Base-by-base conservation (phyloP, 1,140 invertebrate genomes). In the Ctenoplectra terminalis region DNA sequence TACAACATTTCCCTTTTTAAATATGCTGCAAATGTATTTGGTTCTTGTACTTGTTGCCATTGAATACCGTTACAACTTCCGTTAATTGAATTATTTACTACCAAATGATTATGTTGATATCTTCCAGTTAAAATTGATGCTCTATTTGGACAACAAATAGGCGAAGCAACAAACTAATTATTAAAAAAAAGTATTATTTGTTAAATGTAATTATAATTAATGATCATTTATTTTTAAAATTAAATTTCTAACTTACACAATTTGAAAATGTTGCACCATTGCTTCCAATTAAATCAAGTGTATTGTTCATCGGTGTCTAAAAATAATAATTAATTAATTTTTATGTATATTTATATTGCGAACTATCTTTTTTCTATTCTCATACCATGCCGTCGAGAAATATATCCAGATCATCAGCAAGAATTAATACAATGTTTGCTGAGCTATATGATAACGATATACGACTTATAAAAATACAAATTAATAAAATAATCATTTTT, bases 101-200 rank as follows among this genome's bases (percentile, higher is more conserved):
- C 96, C 29, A 93, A 89, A 90, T 98, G 96, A 93, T 98, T 98
- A 90, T 99, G 98, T 0, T 96, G 95, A 92, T 98, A 98, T 79
- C 95, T 94, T 43, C 98, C 98, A 0, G 97, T 97, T 23, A 99
- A 93, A 58, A 99, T 95, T 50, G 97, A 97, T 15, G 97, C 96
- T 63, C 98, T 95, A 90, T 98, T 98, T 23, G 98, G 98, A 90
- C 98, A 98, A 91, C 98, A 98, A 56, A 98, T 95, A 15, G 97
- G 97, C 0, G 97, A 96, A 60, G 96, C 96, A 2, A 95, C 96
- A 92, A 96, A 98, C 96, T 97, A 87, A 64, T 83, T 70, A 11
- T 58, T 76, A 63, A 54, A 73, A 63, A 52, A 67, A n/a, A n/a
- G 31, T 37, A 29, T 26, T 26, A 34, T 4, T 34, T 1, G 31